phyloP scores from a whole-genome alignment of 2,113 vertebrate species.

The Cyanoderma ruficeps region DNA sequence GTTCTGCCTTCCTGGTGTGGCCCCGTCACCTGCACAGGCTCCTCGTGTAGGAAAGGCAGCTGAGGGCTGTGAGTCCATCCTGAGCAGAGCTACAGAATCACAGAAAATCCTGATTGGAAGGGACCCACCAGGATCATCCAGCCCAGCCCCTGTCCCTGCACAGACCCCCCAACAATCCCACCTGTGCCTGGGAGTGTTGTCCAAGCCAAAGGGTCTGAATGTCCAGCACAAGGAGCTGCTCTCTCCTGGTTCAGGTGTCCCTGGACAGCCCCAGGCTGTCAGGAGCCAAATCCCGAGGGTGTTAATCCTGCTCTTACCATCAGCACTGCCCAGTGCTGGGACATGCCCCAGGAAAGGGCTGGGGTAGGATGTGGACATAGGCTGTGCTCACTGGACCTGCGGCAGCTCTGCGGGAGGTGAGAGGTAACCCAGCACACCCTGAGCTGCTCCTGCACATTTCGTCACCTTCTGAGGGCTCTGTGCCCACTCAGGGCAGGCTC shows the following conservation, averaged over 20 bases:
- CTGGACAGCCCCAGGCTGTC: neutral
- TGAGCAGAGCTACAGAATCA: neutral
- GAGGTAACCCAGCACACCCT: neutral
- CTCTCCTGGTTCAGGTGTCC: neutral
- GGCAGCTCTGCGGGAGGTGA: neutral
- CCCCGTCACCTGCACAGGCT: neutral
- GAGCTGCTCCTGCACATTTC: neutral
- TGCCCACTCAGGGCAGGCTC: neutral
- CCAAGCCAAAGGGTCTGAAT: neutral
- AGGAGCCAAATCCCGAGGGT: neutral
- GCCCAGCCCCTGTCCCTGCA: neutral
- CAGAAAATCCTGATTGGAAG: neutral
- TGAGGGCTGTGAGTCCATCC: neutral
- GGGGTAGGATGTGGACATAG: accelerated
- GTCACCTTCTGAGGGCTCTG: accelerated
- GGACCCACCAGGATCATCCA: neutral
- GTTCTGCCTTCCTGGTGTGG: neutral
- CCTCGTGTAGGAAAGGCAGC: neutral
- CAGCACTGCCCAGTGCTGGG: neutral
- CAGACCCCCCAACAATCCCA: neutral
- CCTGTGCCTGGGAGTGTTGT: neutral
- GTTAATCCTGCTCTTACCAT: neutral
- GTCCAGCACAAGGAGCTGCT: neutral
- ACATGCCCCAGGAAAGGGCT: neutral
- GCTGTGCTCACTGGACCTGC: accelerated